Base-by-base conservation (phyloP, 1,140 invertebrate genomes). In the Heliconius eleuchia region DNA sequence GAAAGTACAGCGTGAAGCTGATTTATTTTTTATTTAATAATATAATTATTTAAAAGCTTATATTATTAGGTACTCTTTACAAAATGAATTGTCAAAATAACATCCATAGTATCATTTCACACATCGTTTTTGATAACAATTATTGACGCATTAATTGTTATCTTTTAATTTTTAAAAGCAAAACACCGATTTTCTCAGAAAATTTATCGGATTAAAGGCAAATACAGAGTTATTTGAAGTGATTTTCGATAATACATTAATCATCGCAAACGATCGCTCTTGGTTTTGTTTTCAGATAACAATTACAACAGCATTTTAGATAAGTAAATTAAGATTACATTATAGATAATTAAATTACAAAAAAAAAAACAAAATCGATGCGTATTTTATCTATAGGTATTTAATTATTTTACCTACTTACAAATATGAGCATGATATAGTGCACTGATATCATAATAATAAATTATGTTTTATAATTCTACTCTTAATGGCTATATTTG, bases 191-290 rank as follows among this genome's bases (percentile, higher is more conserved):
- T 80, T 78, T 79, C 73, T 46, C 30, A 71, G 37, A 55, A 52
- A 74, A 57, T 70, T 79, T 77, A 80, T 80, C 79, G 75, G 79
- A 77, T 80, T 80, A 77, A 52, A 80, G 55, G 73, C 46, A 55
- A 77, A 77, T 80, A 80, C 57, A 39, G 34, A 77, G 75, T 80
- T 72, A 77, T 80, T 70, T 74, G 74, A 80, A 77, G 37, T 77
- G 79, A 80, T 80, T 80, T n/a, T 2, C 37, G 74, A 57, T 77
- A 77, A 39, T 80, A 76, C 37, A 11, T n/a, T 76, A 39, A 80
- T 80, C 79, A 34, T n/a, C 39, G n/a, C 42, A 19, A 72, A 55
- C 66, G 57, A 74, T 55, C 70, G 55, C 18, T 74, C 39, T 72
- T 77, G 71, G 52, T 39, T 52, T 23, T 37, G 60, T 73, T 27